A percentile compares a stretch with the other conserved stretches of the same genome.
Evolutionary conservation across 2,113 vertebrate species (phyloP).

Genomic region (Corythaeola cristata): DNA sequence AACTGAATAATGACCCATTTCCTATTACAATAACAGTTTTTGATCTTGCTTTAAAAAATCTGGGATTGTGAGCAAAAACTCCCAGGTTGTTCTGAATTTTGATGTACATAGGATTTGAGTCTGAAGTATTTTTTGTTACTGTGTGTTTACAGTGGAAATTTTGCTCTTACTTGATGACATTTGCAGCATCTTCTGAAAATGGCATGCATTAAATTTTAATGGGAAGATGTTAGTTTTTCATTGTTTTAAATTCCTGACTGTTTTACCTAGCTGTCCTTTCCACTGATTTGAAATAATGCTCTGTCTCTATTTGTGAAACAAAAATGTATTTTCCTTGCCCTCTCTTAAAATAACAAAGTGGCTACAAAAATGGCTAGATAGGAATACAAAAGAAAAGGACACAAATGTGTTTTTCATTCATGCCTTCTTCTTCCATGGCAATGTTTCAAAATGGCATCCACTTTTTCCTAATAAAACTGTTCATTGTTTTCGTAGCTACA

Average conservation of each 20-base stretch:
- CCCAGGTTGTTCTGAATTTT: not conserved
- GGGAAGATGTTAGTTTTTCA: not conserved
- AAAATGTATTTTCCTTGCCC: not conserved
- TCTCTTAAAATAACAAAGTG: not conserved
- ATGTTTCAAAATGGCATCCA: not conserved
- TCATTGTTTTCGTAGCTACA: not conserved
- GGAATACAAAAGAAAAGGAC: not conserved
- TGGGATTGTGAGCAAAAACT: not conserved
- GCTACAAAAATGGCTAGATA: not conserved
- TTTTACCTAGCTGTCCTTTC: not conserved
- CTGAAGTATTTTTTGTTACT: not conserved
- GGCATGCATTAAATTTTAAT: not conserved
- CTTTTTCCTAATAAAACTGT: not conserved
- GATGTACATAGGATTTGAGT: not conserved
- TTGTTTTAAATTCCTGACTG: not conserved
- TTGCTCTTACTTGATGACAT: not conserved
- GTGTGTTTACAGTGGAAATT: not conserved
- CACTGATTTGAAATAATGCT: not conserved
- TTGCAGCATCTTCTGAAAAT: not conserved
- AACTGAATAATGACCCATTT: constrained; percentile 42
- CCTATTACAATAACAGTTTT: not conserved
- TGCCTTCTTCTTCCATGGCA: not conserved
- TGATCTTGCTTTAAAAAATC: constrained; percentile 17
- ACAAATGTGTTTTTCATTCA: not conserved
- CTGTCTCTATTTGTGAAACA: not conserved